phyloP scores from a whole-genome alignment of 2,888 invertebrate species.

The Iphiclides podalirius region DNA sequence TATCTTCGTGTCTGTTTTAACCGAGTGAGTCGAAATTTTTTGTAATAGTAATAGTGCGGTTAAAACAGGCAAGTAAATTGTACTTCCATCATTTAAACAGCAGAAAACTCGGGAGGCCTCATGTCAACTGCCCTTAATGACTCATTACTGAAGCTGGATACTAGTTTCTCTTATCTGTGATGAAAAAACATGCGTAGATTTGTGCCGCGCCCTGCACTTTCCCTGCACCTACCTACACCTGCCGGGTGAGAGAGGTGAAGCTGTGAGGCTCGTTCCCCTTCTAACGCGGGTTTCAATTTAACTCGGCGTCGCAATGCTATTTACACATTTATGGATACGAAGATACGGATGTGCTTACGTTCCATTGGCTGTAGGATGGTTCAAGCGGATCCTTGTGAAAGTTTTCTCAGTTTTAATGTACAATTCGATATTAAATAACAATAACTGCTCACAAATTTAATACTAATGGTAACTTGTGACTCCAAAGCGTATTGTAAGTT shows the following conservation, averaged over 20 bases:
- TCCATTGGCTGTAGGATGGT: too few relatives aligned
- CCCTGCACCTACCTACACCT: constrained; percentile 42
- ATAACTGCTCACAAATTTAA: too few relatives aligned
- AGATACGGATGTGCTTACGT: constrained; percentile 16
- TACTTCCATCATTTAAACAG: constrained; percentile 11
- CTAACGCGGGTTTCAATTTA: constrained; percentile 53
- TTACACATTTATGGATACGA: constrained; percentile 49
- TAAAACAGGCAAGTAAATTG: too few relatives aligned
- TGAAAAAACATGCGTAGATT: constrained; percentile 73
- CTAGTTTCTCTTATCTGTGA: constrained; percentile 73
- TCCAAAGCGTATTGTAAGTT: not conserved
- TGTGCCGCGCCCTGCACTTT: constrained; percentile 72
- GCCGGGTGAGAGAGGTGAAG: constrained; percentile 34
- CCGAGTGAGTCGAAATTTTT: too few relatives aligned
- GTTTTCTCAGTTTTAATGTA: constrained; percentile 37
- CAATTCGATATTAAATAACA: not conserved
- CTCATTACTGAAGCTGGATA: constrained; percentile 52
- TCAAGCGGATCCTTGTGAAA: constrained; percentile 50
- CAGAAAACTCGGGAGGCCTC: constrained; percentile 32
- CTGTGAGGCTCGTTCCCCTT: constrained; percentile 45
- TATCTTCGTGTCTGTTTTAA: too few relatives aligned
- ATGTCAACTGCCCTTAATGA: constrained; percentile 48
- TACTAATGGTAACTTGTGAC: too few relatives aligned
- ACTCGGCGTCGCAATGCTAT: constrained; percentile 43
- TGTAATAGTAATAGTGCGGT: too few relatives aligned